Percentiles rank a stretch among this genome's conserved stretches.
phyloP scores from a whole-genome alignment of 1,140 invertebrate genomes.

The Lordiphosa stackelbergi region DNA sequence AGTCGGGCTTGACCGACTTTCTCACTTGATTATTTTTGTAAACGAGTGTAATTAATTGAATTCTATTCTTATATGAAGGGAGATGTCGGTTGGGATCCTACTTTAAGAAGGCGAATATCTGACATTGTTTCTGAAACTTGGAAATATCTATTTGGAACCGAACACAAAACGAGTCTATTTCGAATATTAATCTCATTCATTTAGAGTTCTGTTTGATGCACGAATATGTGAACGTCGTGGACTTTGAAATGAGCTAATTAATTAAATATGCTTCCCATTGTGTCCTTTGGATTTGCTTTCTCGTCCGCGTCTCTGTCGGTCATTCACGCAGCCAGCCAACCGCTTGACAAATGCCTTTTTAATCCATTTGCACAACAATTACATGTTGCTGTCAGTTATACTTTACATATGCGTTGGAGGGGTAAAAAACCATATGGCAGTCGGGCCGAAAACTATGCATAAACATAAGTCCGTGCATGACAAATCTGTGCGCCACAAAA shows the following conservation, averaged over 20 bases:
- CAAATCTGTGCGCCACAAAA: slow-evolving; percentile 48
- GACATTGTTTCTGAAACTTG: too few species aligned
- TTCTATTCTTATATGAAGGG: too few species aligned
- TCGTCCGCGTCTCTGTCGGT: slow-evolving; percentile 20
- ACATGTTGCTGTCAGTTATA: slow-evolving; percentile 55
- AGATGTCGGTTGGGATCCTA: too few species aligned
- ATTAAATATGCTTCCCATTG: slow-evolving; percentile 40
- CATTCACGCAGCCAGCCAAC: slow-evolving; percentile 23
- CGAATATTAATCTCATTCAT: background rate
- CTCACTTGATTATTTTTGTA: too few species aligned
- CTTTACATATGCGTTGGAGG: slow-evolving; percentile 14
- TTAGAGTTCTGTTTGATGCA: too few species aligned
- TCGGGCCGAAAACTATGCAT: slow-evolving; percentile 50
- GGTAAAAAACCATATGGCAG: slow-evolving; percentile 15
- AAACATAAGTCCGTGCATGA: slow-evolving; percentile 73
- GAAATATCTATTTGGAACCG: too few species aligned
- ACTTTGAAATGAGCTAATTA: slow-evolving; percentile 5
- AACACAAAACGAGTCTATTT: background rate
- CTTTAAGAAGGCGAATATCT: too few species aligned
- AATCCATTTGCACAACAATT: slow-evolving; percentile 70
- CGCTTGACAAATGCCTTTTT: slow-evolving; percentile 73
- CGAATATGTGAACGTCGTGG: too few species aligned
- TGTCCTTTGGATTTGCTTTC: slow-evolving; percentile 4
- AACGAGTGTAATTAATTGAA: too few species aligned
- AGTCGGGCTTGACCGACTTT: too few species aligned